Evolutionary conservation across 1,140 invertebrate genomes (phyloP), one percentile per base, ranked within the genome.

Genomic region (Atopsyche davidsoni): DNA sequence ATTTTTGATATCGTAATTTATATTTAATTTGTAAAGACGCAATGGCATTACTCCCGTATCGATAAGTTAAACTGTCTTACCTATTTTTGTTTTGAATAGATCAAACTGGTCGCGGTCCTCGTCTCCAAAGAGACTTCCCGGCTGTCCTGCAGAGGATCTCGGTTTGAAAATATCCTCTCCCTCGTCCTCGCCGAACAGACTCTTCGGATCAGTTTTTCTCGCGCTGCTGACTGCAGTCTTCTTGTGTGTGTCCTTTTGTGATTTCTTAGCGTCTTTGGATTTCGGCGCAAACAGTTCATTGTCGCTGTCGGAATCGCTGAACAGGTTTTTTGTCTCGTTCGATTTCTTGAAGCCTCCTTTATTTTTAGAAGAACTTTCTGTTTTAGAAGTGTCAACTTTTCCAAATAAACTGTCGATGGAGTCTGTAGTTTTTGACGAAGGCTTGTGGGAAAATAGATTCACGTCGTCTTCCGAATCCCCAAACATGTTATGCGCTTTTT

Each of bases 241-340:
- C 16, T 41, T 41, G 42, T 46, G 23, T n/a, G 18, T 48, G 17
- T 43, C 38, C 24, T 36, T 48, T 42, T 53, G 21, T 23, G 16
- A 36, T n/a, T 38, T 17, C 4, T 38, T 24, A 22, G 18, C 14
- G 13, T 18, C 19, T 44, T 44, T 41, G 9, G 16, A 21, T 35
- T 57, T 25, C 13, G 14, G 17, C 4, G 36, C 23, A 31, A 53
- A 58, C 9, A 58, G 35, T 25, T 51, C 55, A 17, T 43, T 38
- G 40, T 57, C 56, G 25, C 40, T 47, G 22, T 58, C 56, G 6
- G 47, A 51, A 40, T 58, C 51, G n/a, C 25, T 25, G 17, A 53
- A 53, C 6, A 53, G 13, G 23, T 22, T 46, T 4, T 9, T 17
- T 14, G 13, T 35, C 18, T 16, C 4, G 13, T 6, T 38, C 6